Base-by-base conservation (phyloP, 2,888 invertebrate genomes). In the Timema podura region DNA sequence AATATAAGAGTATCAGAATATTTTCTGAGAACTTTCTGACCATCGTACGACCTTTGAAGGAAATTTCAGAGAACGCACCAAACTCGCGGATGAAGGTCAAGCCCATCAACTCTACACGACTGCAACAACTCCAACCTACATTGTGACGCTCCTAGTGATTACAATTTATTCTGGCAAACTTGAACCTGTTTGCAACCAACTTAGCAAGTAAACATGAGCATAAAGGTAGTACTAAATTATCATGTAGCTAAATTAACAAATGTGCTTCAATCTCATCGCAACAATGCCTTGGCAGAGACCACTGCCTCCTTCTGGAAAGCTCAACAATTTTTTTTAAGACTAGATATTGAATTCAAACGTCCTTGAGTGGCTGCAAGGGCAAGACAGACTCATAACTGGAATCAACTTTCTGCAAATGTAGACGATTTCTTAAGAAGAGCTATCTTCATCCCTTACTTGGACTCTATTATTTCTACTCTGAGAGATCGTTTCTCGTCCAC, bases 401-500 rank as follows among this genome's bases (percentile, higher is more conserved):
- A 51, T 30, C 54, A 45, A 30, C 67, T 30, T 30, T 44, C 15
- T 57, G n/a, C 16, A 51, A 67, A 44, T 10, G 45, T 49, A 49
- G 11, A 10, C 49, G 65, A 0, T n/a, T 46, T 48, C 15, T 67
- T n/a, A 13, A 11, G 44, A 30, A 67, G 16, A 44, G 16, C 51
- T 16, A 67, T 30, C n/a, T 67, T 67, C 45, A 67, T 57, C 54
- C 54, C 54, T 11, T 57, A 57, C 54, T 57, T 67, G 11, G 45
- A 67, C n/a, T 67, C 67, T 30, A 45, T 57, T n/a, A 67, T 67
- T 67, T 67, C 67, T 67, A 54, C 67, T 57, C 49, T 67, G 67
- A 54, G 57, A 30, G 0, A 54, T 9, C 30, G 65, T 10, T 51
- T 67, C 54, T 57, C 57, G 3, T n/a, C 57, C 7, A 44, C 45